Percentiles rank a stretch among this genome's conserved stretches.
Evolutionary conservation across 2,888 invertebrate genomes (phyloP).

Genomic region (Lobophora halterata): DNA sequence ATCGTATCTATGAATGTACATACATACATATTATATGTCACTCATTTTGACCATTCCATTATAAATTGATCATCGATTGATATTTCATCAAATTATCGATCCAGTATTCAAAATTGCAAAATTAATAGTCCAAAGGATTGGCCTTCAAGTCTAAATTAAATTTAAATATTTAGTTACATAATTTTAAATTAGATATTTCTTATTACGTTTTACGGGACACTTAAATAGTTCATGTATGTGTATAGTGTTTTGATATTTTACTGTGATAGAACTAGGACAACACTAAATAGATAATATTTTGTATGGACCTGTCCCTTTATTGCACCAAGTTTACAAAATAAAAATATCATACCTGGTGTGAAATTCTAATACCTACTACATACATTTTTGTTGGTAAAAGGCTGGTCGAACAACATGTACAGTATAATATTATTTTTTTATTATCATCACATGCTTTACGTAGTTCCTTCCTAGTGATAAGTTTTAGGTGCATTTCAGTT

Average conservation of each 20-base stretch:
- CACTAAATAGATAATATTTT: slow-evolving; percentile 33
- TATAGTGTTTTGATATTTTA: slow-evolving; percentile 65
- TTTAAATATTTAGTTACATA: too few species aligned
- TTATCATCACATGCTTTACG: slow-evolving; percentile 15
- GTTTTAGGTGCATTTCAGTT: slow-evolving; percentile 72
- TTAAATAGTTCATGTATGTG: slow-evolving; percentile 14
- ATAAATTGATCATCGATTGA: slow-evolving; percentile 35
- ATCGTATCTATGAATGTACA: slow-evolving; percentile 50
- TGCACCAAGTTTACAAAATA: slow-evolving; percentile 1
- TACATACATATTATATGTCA: slow-evolving; percentile 35
- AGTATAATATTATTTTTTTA: too few species aligned
- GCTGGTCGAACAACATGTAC: too few species aligned
- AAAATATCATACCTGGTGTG: background rate
- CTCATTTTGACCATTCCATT: slow-evolving; percentile 56
- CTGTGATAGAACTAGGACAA: slow-evolving; percentile 78
- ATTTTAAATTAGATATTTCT: too few species aligned
- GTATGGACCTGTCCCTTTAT: slow-evolving; percentile 12
- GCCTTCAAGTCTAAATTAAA: too few species aligned
- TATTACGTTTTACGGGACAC: too few species aligned
- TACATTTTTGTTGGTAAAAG: too few species aligned
- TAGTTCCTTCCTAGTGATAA: slow-evolving; percentile 73
- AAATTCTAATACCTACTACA: too few species aligned
- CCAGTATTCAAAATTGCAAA: too few species aligned
- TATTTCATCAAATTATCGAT: slow-evolving; percentile 25
- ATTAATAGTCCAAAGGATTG: too few species aligned